These are phyloP conservation scores for Myotis daubentonii DNA, from an alignment of 2,797 vertebrate genomes.

Conservation along the genomic window DNA sequence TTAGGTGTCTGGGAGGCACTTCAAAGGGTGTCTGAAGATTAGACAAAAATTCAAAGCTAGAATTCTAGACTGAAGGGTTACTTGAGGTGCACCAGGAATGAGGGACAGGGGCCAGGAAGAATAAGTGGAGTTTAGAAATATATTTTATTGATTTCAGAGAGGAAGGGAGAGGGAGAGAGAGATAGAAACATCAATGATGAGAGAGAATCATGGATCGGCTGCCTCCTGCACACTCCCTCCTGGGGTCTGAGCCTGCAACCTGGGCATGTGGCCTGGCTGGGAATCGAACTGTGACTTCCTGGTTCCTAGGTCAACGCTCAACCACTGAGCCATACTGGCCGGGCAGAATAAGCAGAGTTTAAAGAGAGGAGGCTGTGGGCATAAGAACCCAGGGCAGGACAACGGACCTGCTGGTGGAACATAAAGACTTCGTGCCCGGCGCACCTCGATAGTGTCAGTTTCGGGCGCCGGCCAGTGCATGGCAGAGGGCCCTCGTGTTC, in stretches of 20 bases:
- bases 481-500: not conserved
- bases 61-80: not conserved
- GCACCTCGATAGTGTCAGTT: rapidly evolving
- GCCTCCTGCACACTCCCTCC: too few species aligned
- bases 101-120: not conserved
- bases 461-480: rapidly evolving
- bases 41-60: not conserved
- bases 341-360: not conserved
- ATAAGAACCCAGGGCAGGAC: not conserved
- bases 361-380: not conserved
- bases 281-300: too few species aligned
- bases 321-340: not conserved
- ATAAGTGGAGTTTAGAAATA: too few species aligned
- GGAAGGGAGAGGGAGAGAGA: too few species aligned
- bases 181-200: too few species aligned
- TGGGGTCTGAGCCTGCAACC: too few species aligned
- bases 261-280: too few species aligned
- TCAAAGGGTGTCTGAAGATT: not conserved
- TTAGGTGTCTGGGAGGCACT: not conserved
- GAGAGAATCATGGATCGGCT: too few species aligned
- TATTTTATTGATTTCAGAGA: too few species aligned
- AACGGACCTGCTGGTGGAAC: rapidly evolving
- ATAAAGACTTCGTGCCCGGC: not conserved
- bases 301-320: too few species aligned
- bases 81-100: not conserved